Evolutionary conservation across 1,140 invertebrate species (phyloP).

Genomic region (Teleogryllus occipitalis): DNA sequence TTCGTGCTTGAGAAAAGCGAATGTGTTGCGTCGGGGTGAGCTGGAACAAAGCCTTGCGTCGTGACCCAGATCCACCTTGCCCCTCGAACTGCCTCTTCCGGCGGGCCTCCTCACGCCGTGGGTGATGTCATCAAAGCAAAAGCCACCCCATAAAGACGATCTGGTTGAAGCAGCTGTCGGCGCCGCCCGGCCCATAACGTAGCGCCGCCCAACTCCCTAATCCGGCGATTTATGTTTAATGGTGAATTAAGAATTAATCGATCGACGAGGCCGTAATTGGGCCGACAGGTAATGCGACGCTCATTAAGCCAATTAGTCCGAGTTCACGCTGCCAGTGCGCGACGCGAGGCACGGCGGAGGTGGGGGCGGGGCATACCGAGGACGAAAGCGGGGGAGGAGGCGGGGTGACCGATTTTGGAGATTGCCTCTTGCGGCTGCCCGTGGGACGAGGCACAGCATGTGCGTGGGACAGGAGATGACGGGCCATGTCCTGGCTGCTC

Average conservation of each 20-base stretch:
- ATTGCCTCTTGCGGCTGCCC: not conserved
- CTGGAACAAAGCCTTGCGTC: too few species aligned
- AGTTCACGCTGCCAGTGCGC: not conserved
- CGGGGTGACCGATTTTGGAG: not conserved
- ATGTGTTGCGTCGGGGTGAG: not conserved
- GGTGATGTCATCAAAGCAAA: not conserved
- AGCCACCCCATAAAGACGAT: not conserved
- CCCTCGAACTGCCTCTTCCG: not conserved
- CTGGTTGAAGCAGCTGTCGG: not conserved
- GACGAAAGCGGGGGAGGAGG: not conserved
- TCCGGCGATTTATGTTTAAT: constrained; percentile 4
- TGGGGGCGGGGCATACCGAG: not conserved
- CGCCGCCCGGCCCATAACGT: not conserved
- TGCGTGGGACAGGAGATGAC: too few species aligned
- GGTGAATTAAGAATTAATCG: not conserved
- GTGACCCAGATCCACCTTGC: too few species aligned
- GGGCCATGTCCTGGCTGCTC: too few species aligned
- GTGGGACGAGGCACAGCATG: too few species aligned
- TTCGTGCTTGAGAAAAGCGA: not conserved
- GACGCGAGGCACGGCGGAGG: not conserved
- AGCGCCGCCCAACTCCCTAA: not conserved
- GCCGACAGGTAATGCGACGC: not conserved
- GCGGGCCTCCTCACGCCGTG: not conserved
- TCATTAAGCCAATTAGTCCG: constrained; percentile 4
- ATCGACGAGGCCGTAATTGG: not conserved